Conservation (phyloP, 2,113 vertebrate genomes). For the Theristicus caerulescens region DNA sequence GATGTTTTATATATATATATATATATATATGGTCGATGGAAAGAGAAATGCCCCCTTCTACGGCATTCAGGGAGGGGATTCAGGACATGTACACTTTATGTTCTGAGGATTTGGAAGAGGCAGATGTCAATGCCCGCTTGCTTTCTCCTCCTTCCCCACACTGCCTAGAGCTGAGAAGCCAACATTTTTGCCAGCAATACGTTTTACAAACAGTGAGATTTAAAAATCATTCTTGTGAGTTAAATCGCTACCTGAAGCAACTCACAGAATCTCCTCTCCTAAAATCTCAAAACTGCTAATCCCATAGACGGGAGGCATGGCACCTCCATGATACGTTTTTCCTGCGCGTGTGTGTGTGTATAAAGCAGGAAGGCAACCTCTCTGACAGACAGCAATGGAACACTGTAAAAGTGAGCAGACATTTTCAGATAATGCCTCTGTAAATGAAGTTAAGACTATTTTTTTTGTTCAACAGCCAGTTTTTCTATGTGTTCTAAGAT, state of each 20-base stretch:
- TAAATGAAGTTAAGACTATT: neutral
- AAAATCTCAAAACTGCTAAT: too few relatives aligned
- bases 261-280: neutral
- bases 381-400: neutral
- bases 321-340: neutral
- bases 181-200: neutral
- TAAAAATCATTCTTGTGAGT: neutral
- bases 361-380: neutral
- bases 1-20: too few relatives aligned
- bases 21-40: neutral
- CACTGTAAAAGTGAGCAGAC: neutral
- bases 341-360: fast-evolving
- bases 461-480: neutral
- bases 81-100: fast-evolving
- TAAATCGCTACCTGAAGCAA: neutral
- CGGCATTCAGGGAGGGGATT: neutral
- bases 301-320: neutral
- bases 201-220: neutral
- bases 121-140: neutral
- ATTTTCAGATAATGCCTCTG: neutral
- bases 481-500: neutral
- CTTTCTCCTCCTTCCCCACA: neutral
- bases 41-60: neutral
- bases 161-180: fast-evolving
- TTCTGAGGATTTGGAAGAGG: neutral